Conservation (phyloP, 2,797 vertebrate genomes). For the Neomorphus geoffroyi region DNA sequence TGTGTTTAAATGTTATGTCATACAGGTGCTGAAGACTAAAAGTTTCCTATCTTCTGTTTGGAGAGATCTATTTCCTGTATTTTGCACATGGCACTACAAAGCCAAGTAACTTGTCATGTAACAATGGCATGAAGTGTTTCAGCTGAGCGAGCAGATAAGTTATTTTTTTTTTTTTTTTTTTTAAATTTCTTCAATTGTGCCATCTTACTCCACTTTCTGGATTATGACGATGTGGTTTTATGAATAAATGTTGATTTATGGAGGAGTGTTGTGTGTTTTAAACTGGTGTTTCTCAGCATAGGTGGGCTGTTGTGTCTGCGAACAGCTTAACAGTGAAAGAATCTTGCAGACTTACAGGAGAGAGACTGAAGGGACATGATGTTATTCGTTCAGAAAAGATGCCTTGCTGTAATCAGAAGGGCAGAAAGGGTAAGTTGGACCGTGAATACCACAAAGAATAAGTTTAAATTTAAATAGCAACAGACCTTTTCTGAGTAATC, state of each 20-base stretch:
- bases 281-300: not conserved
- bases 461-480: not conserved
- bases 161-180: too few relatives aligned
- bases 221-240: not conserved
- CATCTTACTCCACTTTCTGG: not conserved
- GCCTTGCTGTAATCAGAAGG: not conserved
- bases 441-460: not conserved
- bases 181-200: not conserved
- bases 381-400: not conserved
- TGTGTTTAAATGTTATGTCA: not conserved
- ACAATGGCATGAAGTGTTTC: not conserved
- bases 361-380: not conserved
- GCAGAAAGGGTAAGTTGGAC: not conserved
- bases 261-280: not conserved
- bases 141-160: fast-evolving
- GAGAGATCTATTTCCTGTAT: not conserved
- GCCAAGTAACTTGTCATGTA: not conserved
- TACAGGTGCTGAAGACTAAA: not conserved
- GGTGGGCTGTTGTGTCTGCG: not conserved
- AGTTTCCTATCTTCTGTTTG: not conserved
- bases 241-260: not conserved
- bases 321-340: not conserved
- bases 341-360: not conserved
- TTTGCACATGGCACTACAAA: not conserved
- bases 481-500: not conserved